Base-by-base conservation (phyloP, 92 coral and sea anemone genomes). In the Siderastrea radians region DNA sequence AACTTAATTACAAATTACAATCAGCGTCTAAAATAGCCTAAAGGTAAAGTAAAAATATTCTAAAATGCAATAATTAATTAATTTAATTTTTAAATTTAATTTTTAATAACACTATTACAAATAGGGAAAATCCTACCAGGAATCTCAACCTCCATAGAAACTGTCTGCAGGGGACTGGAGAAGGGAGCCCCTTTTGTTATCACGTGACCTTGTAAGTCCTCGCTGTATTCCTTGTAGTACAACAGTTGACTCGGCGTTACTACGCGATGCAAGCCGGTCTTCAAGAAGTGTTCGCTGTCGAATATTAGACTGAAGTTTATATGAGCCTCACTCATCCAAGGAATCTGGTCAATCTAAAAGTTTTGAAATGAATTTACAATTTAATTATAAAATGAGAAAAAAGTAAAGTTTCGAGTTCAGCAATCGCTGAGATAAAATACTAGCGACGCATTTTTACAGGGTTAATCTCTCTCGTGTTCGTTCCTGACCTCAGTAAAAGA, bases 221-320 rank as follows among this genome's bases (percentile, higher is more conserved):
- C 87, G 51, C 75, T 43, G 74, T 92, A 88, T 7, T 82, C 92
- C 57, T 94, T 90, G 68, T 91, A 91, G 79, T 92, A 96, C 49
- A 86, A 70, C 69, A 96, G 75, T 61, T 87, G 90, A 1, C 91
- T 90, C 61, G 92, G 95, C 3, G 91, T 93, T 46, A 90, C 91
- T 74, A 96, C 88, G 66, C 89, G 91, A 60, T 95, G 99, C 15
- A 67, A 78, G 15, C 98, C 98, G 19, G 76, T 86, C 63, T 88
- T 82, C 38, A 96, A 86, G 59, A 81, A 88, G 78, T 49, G 47
- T 49, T 85, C 71, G 50, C 91, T 83, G 88, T 94, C 96, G 68
- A 96, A 96, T 15, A 83, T 87, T 68, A 96, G 92, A 19, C 74
- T 93, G 68, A 94, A 86, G 52, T 87, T 89, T 67, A 93, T 89